phyloP scores from a whole-genome alignment of 1,140 invertebrate species.

The Eufriesea mexicana region DNA sequence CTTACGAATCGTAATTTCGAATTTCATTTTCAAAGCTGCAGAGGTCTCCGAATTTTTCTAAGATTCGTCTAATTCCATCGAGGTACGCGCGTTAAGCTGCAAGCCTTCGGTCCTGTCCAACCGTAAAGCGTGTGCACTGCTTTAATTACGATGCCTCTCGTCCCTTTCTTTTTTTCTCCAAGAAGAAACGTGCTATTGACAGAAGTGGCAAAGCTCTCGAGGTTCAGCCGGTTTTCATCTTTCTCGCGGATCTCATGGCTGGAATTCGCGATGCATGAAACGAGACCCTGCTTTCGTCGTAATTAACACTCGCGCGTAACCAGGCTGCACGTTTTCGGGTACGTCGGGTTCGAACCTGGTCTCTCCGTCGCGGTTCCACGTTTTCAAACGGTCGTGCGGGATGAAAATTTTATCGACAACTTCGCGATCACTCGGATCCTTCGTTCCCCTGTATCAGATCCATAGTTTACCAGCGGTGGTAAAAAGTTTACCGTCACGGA shows the following conservation, averaged over 20 bases:
- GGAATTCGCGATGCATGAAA: slow-evolving; percentile 23
- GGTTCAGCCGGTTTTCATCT: neutral
- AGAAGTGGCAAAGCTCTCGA: neutral
- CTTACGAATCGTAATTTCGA: no score
- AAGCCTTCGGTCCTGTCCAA: neutral
- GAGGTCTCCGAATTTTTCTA: no score
- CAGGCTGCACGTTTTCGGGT: neutral
- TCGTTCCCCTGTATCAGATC: neutral
- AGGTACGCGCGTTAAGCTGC: neutral
- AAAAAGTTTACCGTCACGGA: neutral
- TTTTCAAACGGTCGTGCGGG: neutral
- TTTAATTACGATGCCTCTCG: neutral
- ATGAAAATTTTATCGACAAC: neutral
- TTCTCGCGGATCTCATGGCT: neutral
- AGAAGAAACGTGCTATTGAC: neutral
- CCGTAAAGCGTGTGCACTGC: neutral
- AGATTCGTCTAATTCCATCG: no score
- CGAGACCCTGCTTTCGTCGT: slow-evolving; percentile 19
- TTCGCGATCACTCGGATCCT: neutral
- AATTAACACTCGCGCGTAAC: slow-evolving; percentile 37
- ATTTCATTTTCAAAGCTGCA: no score
- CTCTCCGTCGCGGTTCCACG: neutral
- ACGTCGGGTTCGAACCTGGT: neutral
- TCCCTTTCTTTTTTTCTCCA: neutral
- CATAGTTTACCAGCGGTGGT: neutral